These are phyloP conservation scores for Apolygus lucorum DNA, from an alignment of 1,140 invertebrate species.

Conservation along the genomic window DNA sequence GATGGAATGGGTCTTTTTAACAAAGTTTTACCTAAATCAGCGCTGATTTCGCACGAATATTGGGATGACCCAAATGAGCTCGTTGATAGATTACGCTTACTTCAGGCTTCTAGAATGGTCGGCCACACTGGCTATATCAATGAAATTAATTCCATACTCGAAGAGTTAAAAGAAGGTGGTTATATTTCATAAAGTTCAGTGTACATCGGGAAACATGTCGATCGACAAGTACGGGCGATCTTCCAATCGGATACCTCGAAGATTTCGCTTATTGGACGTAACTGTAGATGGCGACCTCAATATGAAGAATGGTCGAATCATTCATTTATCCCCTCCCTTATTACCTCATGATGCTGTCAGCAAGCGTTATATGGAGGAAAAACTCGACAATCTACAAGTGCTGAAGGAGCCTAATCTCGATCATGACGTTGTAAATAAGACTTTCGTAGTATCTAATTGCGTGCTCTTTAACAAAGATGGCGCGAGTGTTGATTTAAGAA, in stretches of 20 bases:
- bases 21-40: constrained; percentile 33
- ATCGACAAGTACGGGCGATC: neutral
- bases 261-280: neutral
- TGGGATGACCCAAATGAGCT: constrained; percentile 41
- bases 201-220: neutral
- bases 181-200: constrained; percentile 23
- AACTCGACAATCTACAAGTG: no score
- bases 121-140: constrained; percentile 37
- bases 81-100: constrained; percentile 36
- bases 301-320: neutral
- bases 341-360: neutral
- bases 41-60: constrained; percentile 22
- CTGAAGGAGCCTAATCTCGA: no score
- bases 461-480: neutral
- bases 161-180: constrained; percentile 36
- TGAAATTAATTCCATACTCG: constrained; percentile 41
- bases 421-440: no score
- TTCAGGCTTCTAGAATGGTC: constrained; percentile 37
- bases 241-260: neutral
- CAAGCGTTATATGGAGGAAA: neutral
- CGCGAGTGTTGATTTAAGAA: neutral
- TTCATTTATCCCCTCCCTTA: neutral
- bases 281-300: neutral
- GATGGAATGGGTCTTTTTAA: no score
- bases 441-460: no score